Base-by-base conservation (phyloP, 1,140 invertebrate genomes). In the Batillaria attramentaria region DNA sequence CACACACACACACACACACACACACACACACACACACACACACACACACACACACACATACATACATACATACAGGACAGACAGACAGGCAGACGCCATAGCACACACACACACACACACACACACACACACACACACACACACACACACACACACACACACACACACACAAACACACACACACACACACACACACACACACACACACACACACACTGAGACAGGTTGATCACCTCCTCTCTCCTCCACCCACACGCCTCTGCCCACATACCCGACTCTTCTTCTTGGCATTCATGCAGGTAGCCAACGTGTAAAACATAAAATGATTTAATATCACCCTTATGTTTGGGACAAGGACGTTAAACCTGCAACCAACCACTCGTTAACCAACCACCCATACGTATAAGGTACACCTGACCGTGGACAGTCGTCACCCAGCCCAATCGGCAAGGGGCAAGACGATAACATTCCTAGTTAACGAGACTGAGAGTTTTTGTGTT, bases 21-120 rank as follows among this genome's bases (percentile, higher is more conserved):
- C 57, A 60, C 57, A 60, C 57, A 60, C 57, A 60, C 57, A 60
- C 57, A 60, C 24, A 60, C 57, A 60, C 57, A 60, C 57, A 60
- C 57, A 60, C 57, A 60, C 57, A 60, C 57, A 60, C 57, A 60
- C 57, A 60, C 4, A 24, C 24, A 60, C 57, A 60, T 31, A 60
- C 8, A 60, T 31, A 60, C 24, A 60, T 31, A 60, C 57, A 60
- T 31, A 60, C 57, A 60, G 24, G 24, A n/a, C n/a, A n/a, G n/a
- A n/a, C n/a, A n/a, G n/a, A n/a, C n/a, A n/a, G n/a, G n/a, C n/a
- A n/a, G n/a, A n/a, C n/a, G n/a, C n/a, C n/a, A n/a, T n/a, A 6
- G 24, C 31, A 60, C 24, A 60, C 57, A 60, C 57, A 60, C 57
- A 60, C 57, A n/a, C n/a, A 60, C 57, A 60, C 57, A 60, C 57